Conservation (phyloP, 1,140 invertebrate species). For the Lepidostoma basale region DNA sequence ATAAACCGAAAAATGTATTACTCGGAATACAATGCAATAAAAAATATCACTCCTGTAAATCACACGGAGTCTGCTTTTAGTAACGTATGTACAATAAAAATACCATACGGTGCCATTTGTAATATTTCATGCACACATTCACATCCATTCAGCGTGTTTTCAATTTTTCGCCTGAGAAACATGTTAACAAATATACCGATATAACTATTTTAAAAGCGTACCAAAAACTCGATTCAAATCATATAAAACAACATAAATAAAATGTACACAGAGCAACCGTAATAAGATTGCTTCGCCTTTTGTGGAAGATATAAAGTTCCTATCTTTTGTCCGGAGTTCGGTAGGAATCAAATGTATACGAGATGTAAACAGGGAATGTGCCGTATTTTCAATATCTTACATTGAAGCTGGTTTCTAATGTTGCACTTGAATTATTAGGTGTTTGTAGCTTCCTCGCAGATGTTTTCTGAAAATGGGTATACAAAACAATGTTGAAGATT, state of each 20-base stretch:
- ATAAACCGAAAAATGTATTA: no score
- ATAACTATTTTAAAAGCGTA: slow-evolving; percentile 1
- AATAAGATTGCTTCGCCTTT: slow-evolving; percentile 25
- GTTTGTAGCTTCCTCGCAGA: no score
- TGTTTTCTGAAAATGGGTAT: no score
- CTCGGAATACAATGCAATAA: no score
- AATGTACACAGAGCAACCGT: background rate
- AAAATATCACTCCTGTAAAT: no score
- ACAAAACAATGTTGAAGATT: no score
- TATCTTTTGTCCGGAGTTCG: slow-evolving; percentile 21
- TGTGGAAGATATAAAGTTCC: slow-evolving; percentile 13
- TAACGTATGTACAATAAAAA: background rate
- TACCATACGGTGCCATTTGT: background rate
- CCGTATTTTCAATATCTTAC: slow-evolving; percentile 31
- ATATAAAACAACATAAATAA: slow-evolving; percentile 12
- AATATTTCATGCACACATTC: slow-evolving; percentile 24
- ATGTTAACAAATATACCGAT: slow-evolving; percentile 13
- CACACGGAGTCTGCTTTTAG: background rate
- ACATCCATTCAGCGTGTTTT: background rate
- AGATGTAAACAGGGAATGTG: slow-evolving; percentile 3
- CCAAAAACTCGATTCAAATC: slow-evolving; percentile 9
- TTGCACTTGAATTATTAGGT: slow-evolving; percentile 9
- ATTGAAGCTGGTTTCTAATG: slow-evolving; percentile 9
- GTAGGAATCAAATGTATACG: slow-evolving; percentile 25
- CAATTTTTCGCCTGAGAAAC: slow-evolving; percentile 21